phyloP scores from a whole-genome alignment of 2,888 invertebrate genomes.

The Frankliniella intonsa region DNA sequence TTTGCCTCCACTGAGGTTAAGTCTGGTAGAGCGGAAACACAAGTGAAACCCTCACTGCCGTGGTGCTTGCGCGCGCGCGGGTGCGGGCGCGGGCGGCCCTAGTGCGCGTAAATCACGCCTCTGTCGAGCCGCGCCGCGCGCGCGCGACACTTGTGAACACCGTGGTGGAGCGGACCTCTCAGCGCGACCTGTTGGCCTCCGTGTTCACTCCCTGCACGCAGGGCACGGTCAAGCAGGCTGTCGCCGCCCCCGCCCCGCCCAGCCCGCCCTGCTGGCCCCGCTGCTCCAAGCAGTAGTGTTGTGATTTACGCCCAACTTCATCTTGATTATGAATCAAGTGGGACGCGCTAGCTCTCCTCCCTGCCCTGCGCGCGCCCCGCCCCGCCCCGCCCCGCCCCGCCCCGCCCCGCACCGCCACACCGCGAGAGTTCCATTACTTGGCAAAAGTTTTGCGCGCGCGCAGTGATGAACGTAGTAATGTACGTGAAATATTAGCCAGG shows the following conservation, averaged over 20 bases:
- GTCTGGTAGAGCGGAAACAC: too few relatives aligned
- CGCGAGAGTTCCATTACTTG: conserved; percentile 13
- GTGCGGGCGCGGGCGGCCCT: too few relatives aligned
- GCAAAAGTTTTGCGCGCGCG: not conserved
- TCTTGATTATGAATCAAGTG: conserved; percentile 25
- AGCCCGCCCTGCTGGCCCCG: not conserved
- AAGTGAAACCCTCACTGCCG: too few relatives aligned
- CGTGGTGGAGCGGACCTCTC: not conserved
- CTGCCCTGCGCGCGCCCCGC: not conserved
- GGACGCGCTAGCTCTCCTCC: not conserved
- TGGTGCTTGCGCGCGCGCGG: too few relatives aligned
- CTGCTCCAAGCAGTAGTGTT: not conserved
- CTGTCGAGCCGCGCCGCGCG: too few relatives aligned
- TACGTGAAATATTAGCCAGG: conserved; percentile 12
- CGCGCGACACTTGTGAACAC: not conserved
- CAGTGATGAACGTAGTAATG: conserved; percentile 18
- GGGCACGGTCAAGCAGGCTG: not conserved
- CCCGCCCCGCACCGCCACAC: not conserved
- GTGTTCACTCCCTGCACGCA: not conserved
- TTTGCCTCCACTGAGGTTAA: too few relatives aligned
- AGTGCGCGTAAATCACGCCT: too few relatives aligned
- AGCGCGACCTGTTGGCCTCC: not conserved
- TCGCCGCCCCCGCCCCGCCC: not conserved
- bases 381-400: too few relatives aligned
- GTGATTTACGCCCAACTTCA: conserved; percentile 4